Percentiles rank a stretch among this genome's conserved stretches.
Evolutionary conservation across 2,113 vertebrate genomes (phyloP).

Genomic region (Lophotis ruficrista): DNA sequence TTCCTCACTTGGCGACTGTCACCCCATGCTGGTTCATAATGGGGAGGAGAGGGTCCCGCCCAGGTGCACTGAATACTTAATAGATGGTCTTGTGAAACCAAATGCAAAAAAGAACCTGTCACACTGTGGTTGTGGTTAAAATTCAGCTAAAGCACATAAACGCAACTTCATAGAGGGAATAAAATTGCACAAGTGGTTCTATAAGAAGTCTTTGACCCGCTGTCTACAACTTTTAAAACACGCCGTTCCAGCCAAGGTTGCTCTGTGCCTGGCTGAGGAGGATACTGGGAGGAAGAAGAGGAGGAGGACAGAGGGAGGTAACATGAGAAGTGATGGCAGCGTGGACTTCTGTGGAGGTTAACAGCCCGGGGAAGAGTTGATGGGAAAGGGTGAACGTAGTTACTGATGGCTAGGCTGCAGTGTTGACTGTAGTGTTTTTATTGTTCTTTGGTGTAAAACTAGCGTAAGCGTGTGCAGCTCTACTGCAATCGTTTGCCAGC

Average conservation of each 20-base stretch:
- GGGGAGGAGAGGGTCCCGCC: background rate
- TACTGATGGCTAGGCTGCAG: background rate
- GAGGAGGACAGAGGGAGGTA: background rate
- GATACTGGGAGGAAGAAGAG: background rate
- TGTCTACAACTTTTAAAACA: background rate
- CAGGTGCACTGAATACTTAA: rapidly evolving
- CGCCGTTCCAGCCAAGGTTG: background rate
- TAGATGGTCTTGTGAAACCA: background rate
- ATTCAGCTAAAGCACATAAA: slow-evolving; percentile 6
- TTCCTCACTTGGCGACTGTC: rapidly evolving
- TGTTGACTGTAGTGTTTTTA: background rate
- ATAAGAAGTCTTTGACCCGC: background rate
- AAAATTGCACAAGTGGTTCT: background rate
- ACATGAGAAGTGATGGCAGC: background rate
- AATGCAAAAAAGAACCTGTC: background rate
- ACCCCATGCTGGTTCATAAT: background rate
- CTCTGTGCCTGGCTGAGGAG: background rate
- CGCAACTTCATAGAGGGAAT: background rate
- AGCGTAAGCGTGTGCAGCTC: background rate
- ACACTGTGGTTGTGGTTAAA: background rate
- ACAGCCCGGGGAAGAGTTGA: background rate
- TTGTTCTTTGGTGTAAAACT: background rate
- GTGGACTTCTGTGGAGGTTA: background rate
- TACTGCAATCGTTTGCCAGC: background rate
- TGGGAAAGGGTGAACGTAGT: background rate